These are phyloP conservation scores for Watsonalla binaria DNA, from an alignment of 2,888 invertebrate genomes.

Conservation along the genomic window DNA sequence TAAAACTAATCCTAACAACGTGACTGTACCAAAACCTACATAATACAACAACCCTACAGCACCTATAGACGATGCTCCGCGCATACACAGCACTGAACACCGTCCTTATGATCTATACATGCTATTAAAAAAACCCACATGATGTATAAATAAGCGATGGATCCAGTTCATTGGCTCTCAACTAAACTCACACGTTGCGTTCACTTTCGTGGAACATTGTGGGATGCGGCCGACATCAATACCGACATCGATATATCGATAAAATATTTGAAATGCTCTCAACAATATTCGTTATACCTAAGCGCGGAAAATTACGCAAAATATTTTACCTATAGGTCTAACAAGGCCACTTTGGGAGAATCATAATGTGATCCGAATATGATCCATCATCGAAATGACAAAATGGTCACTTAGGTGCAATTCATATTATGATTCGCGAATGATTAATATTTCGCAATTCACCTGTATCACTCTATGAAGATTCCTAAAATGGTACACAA, in stretches of 20 bases:
- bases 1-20: conserved; percentile 27
- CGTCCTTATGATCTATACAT: conserved; percentile 48
- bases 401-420: no score
- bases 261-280: no score
- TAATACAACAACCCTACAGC: conserved; percentile 9
- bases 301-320: no score
- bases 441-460: no score
- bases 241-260: neutral
- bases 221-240: neutral
- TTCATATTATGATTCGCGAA: no score
- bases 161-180: conserved; percentile 14
- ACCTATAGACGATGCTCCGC: conserved; percentile 33
- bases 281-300: neutral
- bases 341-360: no score
- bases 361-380: no score
- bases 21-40: conserved; percentile 28
- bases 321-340: no score
- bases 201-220: neutral
- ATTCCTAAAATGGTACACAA: no score
- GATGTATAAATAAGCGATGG: conserved; percentile 58
- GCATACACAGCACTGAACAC: conserved; percentile 43
- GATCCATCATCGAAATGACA: no score
- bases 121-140: conserved; percentile 79
- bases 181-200: neutral
- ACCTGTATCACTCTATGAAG: no score